Evolutionary conservation across 2,797 vertebrate species (phyloP).

Genomic region (Sebastes cheni): DNA sequence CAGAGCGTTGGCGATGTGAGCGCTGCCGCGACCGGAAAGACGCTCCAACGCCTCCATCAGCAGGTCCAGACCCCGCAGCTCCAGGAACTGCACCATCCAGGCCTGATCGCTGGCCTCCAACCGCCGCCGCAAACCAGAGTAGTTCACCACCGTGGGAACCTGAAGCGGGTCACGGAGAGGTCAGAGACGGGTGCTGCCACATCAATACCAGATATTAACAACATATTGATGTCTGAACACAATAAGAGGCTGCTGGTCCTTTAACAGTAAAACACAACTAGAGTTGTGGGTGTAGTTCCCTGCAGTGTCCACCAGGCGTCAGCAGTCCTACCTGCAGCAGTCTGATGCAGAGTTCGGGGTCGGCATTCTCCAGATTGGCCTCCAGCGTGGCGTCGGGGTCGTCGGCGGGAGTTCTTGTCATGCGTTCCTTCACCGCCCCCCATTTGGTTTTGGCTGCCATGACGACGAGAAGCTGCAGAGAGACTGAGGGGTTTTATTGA

Average conservation of each 20-base stretch:
- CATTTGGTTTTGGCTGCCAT: constrained; percentile 86
- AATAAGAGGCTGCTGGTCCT: background rate
- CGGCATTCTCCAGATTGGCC: constrained; percentile 89
- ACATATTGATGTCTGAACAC: background rate
- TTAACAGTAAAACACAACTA: too few relatives aligned
- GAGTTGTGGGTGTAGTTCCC: background rate
- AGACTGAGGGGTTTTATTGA: background rate
- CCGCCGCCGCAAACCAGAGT: constrained; percentile 87
- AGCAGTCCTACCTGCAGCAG: constrained; percentile 80
- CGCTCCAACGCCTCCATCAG: constrained; percentile 89
- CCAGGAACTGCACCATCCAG: constrained; percentile 93
- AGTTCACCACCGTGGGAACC: constrained; percentile 89
- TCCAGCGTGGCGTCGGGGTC: constrained; percentile 81
- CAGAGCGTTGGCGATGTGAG: constrained; percentile 87
- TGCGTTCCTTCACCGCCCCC: constrained; percentile 82
- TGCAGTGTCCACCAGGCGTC: background rate
- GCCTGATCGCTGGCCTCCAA: constrained; percentile 82
- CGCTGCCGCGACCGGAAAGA: constrained; percentile 86
- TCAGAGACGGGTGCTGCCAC: background rate
- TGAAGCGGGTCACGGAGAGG: background rate
- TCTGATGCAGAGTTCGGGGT: constrained; percentile 88
- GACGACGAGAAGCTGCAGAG: constrained; percentile 25
- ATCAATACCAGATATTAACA: background rate
- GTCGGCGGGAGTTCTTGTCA: constrained; percentile 65
- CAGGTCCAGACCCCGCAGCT: constrained; percentile 88